Evolutionary conservation across 2,113 vertebrate genomes (phyloP).

Genomic region (Stigmatopora nigra): DNA sequence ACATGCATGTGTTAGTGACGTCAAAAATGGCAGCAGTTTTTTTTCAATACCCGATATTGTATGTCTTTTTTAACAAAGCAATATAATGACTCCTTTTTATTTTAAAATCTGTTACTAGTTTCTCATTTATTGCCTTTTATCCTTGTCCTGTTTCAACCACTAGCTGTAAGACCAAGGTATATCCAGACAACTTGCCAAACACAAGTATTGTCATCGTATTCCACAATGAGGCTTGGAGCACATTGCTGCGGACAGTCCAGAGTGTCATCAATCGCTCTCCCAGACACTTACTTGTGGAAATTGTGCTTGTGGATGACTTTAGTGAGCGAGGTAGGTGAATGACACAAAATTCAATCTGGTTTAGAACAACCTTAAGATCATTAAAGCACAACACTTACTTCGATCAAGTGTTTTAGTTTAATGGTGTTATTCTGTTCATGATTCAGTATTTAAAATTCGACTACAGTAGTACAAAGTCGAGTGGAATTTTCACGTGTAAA

Average conservation of each 20-base stretch:
- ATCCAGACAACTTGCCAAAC: conserved; percentile 83
- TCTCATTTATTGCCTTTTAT: neutral
- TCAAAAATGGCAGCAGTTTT: no score
- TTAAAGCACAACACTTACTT: neutral
- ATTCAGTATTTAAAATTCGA: no score
- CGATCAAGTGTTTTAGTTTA: neutral
- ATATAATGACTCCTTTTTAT: neutral
- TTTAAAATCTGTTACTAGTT: neutral
- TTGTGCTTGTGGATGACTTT: conserved; percentile 91
- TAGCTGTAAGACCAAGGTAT: conserved; percentile 92
- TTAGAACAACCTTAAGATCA: neutral
- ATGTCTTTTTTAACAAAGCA: no score
- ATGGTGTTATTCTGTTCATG: neutral
- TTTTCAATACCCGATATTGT: no score
- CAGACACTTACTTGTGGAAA: conserved; percentile 78
- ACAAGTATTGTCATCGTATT: conserved; percentile 98
- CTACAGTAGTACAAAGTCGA: neutral
- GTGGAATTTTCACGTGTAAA: neutral
- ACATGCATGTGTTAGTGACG: no score
- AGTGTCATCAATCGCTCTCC: conserved; percentile 88
- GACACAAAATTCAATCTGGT: neutral
- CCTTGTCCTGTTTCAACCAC: neutral
- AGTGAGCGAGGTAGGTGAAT: conserved; percentile 82
- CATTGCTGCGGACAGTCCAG: conserved; percentile 85
- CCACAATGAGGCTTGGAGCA: conserved; percentile 98